Conservation (phyloP, 2,113 vertebrate species). For the Pterocles gutturalis region DNA sequence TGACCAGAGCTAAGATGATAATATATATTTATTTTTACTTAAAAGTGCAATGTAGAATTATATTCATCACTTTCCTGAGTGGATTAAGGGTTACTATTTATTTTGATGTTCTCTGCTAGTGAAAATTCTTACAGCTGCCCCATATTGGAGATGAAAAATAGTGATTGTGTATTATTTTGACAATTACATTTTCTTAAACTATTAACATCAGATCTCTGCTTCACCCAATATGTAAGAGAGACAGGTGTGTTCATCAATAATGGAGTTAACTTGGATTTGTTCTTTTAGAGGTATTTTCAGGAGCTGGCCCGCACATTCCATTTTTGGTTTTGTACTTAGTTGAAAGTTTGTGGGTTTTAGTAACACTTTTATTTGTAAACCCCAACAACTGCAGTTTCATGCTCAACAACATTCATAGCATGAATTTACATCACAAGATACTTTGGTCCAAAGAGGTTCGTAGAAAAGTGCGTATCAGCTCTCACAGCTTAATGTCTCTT, state of each 20-base stretch:
- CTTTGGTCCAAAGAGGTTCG: background rate
- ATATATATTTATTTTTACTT: background rate
- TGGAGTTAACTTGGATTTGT: background rate
- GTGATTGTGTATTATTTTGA: background rate
- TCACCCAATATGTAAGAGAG: background rate
- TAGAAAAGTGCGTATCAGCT: background rate
- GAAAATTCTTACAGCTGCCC: background rate
- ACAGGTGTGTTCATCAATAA: fast-evolving
- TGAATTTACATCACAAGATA: background rate
- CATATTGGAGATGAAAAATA: background rate
- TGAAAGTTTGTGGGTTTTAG: background rate
- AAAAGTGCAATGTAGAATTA: background rate
- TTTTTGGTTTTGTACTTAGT: background rate
- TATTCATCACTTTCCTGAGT: background rate
- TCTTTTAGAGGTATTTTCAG: background rate
- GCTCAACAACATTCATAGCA: background rate
- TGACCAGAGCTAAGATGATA: background rate
- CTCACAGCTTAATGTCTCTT: background rate
- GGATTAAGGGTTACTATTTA: background rate
- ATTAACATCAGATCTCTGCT: background rate
- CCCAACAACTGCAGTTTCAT: background rate
- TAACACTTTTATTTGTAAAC: background rate
- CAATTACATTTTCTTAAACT: background rate
- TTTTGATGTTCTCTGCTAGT: background rate
- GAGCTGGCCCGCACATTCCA: background rate